Base-by-base conservation (phyloP, 1,140 invertebrate species). In the Pseudomyrmex gracilis region DNA sequence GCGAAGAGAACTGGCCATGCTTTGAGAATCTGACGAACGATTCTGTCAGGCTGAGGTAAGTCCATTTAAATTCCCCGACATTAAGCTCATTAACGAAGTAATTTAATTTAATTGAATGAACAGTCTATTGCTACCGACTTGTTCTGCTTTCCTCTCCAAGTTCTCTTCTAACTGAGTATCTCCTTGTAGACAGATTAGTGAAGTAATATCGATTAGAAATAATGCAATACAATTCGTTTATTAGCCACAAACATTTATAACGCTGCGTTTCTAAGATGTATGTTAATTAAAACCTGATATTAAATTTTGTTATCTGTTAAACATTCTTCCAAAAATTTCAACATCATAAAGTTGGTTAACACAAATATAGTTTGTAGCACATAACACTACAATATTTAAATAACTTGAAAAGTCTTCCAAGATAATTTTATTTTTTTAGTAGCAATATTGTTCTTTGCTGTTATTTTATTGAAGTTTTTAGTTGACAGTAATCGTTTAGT, bases 1-100 rank as follows among this genome's bases (percentile, higher is more conserved):
- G 98, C 89, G 92, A 92, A 60, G 95, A 97, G 80, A 95, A 98
- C 91, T 98, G 97, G 97, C 97, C 97, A 0, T 90, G 94, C 22
- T 95, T 97, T 78, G 95, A 96, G 58, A 95, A 96, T 77, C 94
- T 97, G 91, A 94, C 93, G 20, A 93, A 93, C 57, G 93, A 95
- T 43, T 22, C 51, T 15, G 82, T 86, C 45, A 77, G 74, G 49
- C 68, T 92, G 3, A 90, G 86, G 91, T 91, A 83, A 82, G 66
- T 78, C 53, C 66, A 58, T 80, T 80, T 80, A 80, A 70, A 80
- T 80, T 71, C 76, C 17, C 66, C n/a, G 12, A 10, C 53, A 58
- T 66, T 53, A 24, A 67, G 51, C 70, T 64, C 78, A 53, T 82
- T 73, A 74, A 64, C 55, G 24, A 43, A 74, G 58, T 61, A 74